Percentiles rank a stretch among this genome's conserved stretches.
These are phyloP conservation scores for Lanius ludovicianus DNA, from an alignment of 2,113 vertebrate species.

Conservation along the genomic window DNA sequence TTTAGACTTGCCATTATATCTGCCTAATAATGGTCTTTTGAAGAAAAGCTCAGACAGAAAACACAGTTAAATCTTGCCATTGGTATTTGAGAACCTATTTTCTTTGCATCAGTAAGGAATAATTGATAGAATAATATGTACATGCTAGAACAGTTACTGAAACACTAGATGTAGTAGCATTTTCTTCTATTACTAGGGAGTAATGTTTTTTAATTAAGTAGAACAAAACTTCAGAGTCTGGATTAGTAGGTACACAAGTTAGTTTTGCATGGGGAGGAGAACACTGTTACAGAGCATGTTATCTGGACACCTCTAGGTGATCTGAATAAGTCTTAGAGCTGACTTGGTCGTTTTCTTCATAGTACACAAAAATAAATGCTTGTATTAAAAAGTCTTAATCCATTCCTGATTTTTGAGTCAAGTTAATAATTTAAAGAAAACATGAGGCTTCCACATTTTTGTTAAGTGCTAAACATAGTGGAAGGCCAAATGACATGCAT, in stretches of 20 bases:
- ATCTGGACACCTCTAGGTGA: not conserved
- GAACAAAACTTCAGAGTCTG: not conserved
- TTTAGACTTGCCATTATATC: not conserved
- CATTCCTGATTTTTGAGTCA: not conserved
- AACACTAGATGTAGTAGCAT: not conserved
- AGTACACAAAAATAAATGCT: not conserved
- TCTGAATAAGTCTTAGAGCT: not conserved
- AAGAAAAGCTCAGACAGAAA: not conserved
- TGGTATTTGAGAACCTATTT: not conserved
- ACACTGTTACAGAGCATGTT: not conserved
- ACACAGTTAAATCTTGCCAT: not conserved
- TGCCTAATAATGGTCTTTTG: not conserved
- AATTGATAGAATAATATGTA: not conserved
- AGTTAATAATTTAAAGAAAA: not conserved
- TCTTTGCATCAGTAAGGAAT: not conserved
- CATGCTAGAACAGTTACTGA: not conserved
- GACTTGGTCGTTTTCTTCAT: not conserved
- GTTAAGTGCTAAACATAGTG: not conserved
- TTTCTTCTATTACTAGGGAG: not conserved
- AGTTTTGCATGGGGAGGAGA: not conserved
- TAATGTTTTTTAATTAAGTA: not conserved
- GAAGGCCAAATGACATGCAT: not conserved
- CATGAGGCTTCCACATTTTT: not conserved
- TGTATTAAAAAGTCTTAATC: not conserved
- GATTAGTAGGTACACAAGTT: not conserved